Base-by-base conservation (phyloP, 2,888 invertebrate species). In the Phengaris arion region DNA sequence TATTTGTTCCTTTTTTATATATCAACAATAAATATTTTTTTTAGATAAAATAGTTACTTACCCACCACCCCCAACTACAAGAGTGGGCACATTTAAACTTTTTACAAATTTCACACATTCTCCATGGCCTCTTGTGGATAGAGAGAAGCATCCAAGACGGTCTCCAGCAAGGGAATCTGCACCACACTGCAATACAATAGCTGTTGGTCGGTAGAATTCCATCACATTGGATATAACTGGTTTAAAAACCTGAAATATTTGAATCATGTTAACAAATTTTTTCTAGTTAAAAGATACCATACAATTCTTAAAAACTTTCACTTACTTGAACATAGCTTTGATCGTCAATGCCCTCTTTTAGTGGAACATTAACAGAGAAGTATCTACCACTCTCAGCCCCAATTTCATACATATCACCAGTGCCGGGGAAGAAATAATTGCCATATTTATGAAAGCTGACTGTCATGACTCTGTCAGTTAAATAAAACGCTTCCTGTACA, bases 381-480 rank as follows among this genome's bases (percentile, higher is more conserved):
- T 98, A 99, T 74, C 98, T 94, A 0, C 99, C 99, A 84, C 97
- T 97, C 87, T 99, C 99, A 0, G 98, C 97, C 0, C 99, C 99
- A 74, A 99, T 96, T 92, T 99, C 99, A 88, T 98, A 99, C 99
- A 99, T 99, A 87, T 99, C 99, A 0, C 99, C 99, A 0, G 99
- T 99, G 0, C 99, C 99, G 0, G 99, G 99, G 86, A 99, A 99
- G 89, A 99, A 99, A 84, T 97, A 98, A 85, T 98, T 98, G 2
- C 99, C 99, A 86, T 99, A 99, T 91, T 99, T 99, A 86, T 99
- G 99, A 88, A 99, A 99, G 70, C 99, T 99, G 1, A 99, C 99
- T 0, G 99, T 99, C 99, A 99, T 99, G 0, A 99, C 99, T 78
- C 99, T 81, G 86, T 99, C 99, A 0, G 99, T 99, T 6, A 99